Percentiles rank a stretch among this genome's conserved stretches.
Conservation (phyloP, 1,140 invertebrate genomes). For the Drosophila arizonae region DNA sequence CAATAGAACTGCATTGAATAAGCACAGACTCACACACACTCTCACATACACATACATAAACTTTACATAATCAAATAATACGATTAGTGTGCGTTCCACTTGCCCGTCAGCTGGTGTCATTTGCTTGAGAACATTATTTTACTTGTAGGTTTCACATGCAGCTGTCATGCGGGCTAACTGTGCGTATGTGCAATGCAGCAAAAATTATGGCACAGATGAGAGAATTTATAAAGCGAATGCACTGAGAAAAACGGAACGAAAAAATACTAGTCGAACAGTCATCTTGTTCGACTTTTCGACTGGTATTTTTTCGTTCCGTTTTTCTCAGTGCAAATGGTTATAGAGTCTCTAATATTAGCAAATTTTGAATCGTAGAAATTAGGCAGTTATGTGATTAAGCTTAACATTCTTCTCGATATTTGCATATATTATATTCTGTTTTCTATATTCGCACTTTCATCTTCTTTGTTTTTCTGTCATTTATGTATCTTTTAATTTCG, state of each 20-base stretch:
- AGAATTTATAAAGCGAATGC: not conserved
- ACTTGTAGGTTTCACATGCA: not conserved
- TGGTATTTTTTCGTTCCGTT: too few relatives aligned
- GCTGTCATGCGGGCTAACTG: conserved; percentile 25
- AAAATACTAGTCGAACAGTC: too few relatives aligned
- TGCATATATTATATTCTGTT: too few relatives aligned
- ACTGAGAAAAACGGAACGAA: not conserved
- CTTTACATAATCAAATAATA: conserved; percentile 34
- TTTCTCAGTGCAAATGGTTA: too few relatives aligned
- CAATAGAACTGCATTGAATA: conserved; percentile 18
- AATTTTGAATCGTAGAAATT: too few relatives aligned
- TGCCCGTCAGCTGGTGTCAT: conserved; percentile 3
- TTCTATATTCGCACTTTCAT: too few relatives aligned
- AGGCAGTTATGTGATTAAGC: too few relatives aligned
- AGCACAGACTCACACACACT: not conserved
- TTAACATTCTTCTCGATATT: too few relatives aligned
- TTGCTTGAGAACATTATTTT: conserved; percentile 5
- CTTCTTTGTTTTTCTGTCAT: too few relatives aligned
- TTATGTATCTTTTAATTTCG: too few relatives aligned
- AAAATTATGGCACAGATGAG: conserved; percentile 18
- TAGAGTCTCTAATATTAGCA: too few relatives aligned
- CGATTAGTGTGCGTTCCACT: conserved; percentile 1
- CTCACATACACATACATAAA: not conserved
- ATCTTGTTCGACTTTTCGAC: too few relatives aligned
- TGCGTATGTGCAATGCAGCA: conserved; percentile 41